Conservation (phyloP, 2,113 vertebrate genomes). For the Anseranas semipalmata region DNA sequence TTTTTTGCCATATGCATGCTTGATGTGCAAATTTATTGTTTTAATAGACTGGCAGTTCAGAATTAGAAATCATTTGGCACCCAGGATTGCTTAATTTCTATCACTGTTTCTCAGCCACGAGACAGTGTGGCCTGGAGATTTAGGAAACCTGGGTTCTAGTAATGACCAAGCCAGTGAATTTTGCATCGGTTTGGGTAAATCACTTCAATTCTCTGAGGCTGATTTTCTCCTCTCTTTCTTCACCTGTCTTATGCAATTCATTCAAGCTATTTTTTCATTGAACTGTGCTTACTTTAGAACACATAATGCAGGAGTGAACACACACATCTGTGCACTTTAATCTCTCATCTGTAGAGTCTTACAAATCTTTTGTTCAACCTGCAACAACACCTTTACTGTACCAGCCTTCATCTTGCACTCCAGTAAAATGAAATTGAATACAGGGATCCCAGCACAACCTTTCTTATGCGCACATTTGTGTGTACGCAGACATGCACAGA, state of each 20-base stretch:
- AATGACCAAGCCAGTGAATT: background rate
- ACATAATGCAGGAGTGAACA: background rate
- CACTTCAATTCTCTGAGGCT: background rate
- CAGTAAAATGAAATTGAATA: background rate
- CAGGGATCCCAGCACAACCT: background rate
- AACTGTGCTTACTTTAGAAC: background rate
- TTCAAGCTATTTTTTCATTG: background rate
- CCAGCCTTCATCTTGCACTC: background rate
- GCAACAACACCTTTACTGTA: background rate
- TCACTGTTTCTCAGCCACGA: background rate
- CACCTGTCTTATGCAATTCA: background rate
- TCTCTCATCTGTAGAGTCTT: background rate
- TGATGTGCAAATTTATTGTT: background rate
- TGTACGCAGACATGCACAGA: background rate
- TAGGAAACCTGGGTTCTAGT: background rate
- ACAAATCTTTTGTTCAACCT: background rate
- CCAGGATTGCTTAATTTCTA: background rate
- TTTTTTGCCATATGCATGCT: background rate
- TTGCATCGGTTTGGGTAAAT: background rate
- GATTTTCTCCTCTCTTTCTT: background rate
- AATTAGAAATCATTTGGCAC: background rate
- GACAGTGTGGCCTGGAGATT: background rate
- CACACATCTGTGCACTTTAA: background rate
- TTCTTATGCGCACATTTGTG: background rate
- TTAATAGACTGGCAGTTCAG: background rate